Evolutionary conservation across 2,113 vertebrate species (phyloP), one percentile per base, ranked within the genome.

Genomic region (Cacatua alba): DNA sequence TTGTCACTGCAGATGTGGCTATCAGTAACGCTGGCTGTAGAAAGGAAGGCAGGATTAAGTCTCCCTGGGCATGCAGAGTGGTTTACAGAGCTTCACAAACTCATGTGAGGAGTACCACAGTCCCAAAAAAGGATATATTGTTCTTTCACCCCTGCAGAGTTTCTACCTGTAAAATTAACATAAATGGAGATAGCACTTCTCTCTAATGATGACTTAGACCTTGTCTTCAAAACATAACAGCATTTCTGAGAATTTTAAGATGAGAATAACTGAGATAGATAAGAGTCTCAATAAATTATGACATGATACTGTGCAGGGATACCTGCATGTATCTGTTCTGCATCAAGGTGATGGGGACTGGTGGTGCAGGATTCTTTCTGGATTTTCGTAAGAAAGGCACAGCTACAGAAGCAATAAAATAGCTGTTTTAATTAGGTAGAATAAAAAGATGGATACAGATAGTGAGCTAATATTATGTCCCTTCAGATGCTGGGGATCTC

Each of bases 401-500:
- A 72, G 21, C 33, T 76, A 46, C 29, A 14, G 29, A 49, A 0
- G 0, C 85, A 88, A 86, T 90, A 71, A 82, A 84, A 87, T 41
- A 75, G 6, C 7, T 90, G 24, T 11, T 84, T 90, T 82, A 86
- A 91, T 93, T 48, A 77, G 6, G 23, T 52, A 17, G 41, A 82
- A 39, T 70, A n/a, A 74, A 80, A 84, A 31, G 16, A 84, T 15
- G 9, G 57, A 37, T 46, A 49, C 5, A 72, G 48, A 41, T 14
- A 60, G 4, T 4, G 5, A 86, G 39, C 10, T 81, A 77, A 68
- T 35, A 49, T 69, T 74, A 17, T 0, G 3, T 25, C 10, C 7
- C 19, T 80, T 82, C 1, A 2, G 25, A 35, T 69, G 11, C 43
- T 1, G 0, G 2, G 12, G 17, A 72, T 67, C 28, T 6, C 1